Conservation (phyloP, 1,140 invertebrate species). For the Achroia grisella region DNA sequence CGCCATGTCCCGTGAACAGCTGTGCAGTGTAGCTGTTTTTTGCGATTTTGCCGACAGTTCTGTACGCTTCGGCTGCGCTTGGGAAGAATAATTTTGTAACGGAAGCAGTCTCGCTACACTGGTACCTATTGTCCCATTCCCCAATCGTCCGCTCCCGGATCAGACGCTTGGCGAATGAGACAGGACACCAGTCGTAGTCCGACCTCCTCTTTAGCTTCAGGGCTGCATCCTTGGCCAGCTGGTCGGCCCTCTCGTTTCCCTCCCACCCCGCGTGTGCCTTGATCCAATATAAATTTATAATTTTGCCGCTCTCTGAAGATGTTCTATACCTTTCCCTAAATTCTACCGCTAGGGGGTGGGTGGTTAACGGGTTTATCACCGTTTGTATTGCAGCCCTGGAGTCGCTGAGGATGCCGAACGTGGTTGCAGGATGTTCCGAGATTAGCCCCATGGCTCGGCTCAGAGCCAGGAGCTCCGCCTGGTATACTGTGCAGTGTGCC, state of each 20-base stretch:
- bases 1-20: constrained; percentile 2
- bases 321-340: not conserved
- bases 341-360: constrained; percentile 12
- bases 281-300: not conserved
- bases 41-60: not conserved
- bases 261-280: constrained; percentile 1
- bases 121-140: constrained; percentile 1
- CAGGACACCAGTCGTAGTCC: not conserved
- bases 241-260: constrained; percentile 2
- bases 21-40: not conserved
- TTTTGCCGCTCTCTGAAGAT: not conserved
- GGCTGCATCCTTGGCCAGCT: constrained; percentile 1
- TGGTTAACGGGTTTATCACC: not conserved
- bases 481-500: constrained; percentile 13
- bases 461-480: too few relatives aligned
- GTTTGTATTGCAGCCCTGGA: constrained; percentile 17
- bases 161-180: constrained; percentile 5
- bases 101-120: not conserved
- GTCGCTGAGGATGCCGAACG: constrained; percentile 14
- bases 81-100: constrained; percentile 3
- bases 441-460: not conserved
- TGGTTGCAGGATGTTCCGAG: not conserved
- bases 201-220: not conserved
- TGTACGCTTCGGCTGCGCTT: not conserved
- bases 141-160: not conserved